Evolutionary conservation across 2,113 vertebrate genomes (phyloP), one percentile per base, ranked within the genome.

Genomic region (Ctenodactylus gundi): DNA sequence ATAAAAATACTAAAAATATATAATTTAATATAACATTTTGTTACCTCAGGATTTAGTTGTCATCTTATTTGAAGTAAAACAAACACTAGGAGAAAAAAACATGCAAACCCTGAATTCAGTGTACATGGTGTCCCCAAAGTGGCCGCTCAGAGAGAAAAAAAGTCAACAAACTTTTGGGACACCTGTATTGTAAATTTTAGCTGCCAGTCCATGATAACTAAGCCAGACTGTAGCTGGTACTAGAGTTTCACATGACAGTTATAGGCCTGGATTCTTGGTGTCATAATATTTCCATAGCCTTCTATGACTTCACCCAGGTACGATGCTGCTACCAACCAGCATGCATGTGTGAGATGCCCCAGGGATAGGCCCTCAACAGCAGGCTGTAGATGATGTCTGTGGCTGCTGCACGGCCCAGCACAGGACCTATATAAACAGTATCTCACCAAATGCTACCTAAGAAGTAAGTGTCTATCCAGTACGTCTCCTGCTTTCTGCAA

Each of bases 161-260:
- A n/a, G n/a, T n/a, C n/a, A n/a, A n/a, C n/a, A n/a, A n/a, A n/a
- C n/a, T n/a, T n/a, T n/a, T n/a, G n/a, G n/a, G n/a, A n/a, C n/a
- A n/a, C n/a, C n/a, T n/a, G n/a, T 17, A 29, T 20, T 65, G 18
- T 7, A 25, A 58, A 17, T 9, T 20, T 12, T 11, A 10, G 15
- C 44, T 34, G 31, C 51, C 11, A 0, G 2, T 7, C 27, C 36
- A n/a, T 57, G 62, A 27, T 68, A 23, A 21, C 53, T 14, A n/a
- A 20, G 3, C 31, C 5, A 39, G 20, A 67, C 2, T 6, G 31
- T 55, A 31, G 25, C 31, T 58, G 39, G 9, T 15, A 36, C 14
- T 1, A 20, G 21, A 62, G 21, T 6, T 0, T 15, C 31, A 0
- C 0, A 0, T 1, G 3, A n/a, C n/a, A 2, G 0, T 7, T 21